Percentiles rank a stretch among this genome's conserved stretches.
Conservation (phyloP, 2,888 invertebrate species). For the Blastobasis adustella region DNA sequence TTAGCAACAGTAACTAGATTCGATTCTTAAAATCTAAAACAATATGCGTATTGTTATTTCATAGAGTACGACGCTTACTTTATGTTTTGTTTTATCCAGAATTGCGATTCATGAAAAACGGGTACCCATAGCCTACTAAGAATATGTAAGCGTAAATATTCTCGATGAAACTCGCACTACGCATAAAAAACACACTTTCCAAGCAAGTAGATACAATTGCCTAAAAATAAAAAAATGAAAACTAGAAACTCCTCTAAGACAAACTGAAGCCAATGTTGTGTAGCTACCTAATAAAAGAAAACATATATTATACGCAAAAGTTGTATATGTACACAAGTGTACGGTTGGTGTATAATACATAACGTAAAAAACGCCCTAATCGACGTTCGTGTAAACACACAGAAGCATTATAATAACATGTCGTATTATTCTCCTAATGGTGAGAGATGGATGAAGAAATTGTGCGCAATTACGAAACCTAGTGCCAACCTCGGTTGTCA, state of each 20-base stretch:
- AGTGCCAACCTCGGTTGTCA: constrained; percentile 17
- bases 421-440: constrained; percentile 19
- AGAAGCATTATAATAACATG: constrained; percentile 21
- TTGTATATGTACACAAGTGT: constrained; percentile 10
- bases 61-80: too few relatives aligned
- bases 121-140: too few relatives aligned
- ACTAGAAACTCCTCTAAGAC: constrained; percentile 17
- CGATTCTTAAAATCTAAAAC: too few relatives aligned
- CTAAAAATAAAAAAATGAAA: too few relatives aligned
- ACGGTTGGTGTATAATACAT: too few relatives aligned
- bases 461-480: constrained; percentile 10
- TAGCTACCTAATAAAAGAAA: constrained; percentile 21
- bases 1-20: too few relatives aligned
- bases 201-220: constrained; percentile 14
- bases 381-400: constrained; percentile 21
- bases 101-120: too few relatives aligned
- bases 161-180: too few relatives aligned
- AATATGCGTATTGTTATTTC: too few relatives aligned
- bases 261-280: constrained; percentile 28
- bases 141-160: too few relatives aligned
- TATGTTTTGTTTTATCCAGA: too few relatives aligned
- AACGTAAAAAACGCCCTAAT: constrained; percentile 9
- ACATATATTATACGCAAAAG: constrained; percentile 21
- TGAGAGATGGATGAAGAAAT: constrained; percentile 12
- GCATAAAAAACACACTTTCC: constrained; percentile 5